Conservation (phyloP, 2,888 invertebrate genomes). For the Macaria notata region DNA sequence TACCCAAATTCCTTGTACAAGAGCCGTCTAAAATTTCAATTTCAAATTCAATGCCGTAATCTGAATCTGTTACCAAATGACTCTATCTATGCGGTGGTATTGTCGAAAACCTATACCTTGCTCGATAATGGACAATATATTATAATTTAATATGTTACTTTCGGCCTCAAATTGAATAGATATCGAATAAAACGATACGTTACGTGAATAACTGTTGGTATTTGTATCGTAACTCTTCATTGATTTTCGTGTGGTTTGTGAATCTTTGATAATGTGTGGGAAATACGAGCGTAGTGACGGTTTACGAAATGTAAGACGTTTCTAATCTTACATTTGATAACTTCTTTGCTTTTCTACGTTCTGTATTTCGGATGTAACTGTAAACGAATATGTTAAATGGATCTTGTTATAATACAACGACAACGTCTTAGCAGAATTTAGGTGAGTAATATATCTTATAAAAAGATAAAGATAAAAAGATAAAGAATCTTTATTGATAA, state of each 20-base stretch:
- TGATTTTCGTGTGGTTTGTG: constrained; percentile 23
- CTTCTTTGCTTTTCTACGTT: constrained; percentile 2
- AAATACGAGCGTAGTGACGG: constrained; percentile 14
- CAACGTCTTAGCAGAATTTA: too few relatives aligned
- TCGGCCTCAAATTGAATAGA: constrained; percentile 54
- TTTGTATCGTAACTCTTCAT: constrained; percentile 31
- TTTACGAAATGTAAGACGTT: constrained; percentile 13
- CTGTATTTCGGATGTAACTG: constrained; percentile 12
- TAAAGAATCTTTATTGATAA: too few relatives aligned
- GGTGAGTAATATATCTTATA: too few relatives aligned
- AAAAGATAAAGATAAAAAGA: too few relatives aligned
- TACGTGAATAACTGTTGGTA: constrained; percentile 28
- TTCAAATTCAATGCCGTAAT: constrained; percentile 55
- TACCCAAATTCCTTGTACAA: constrained; percentile 19
- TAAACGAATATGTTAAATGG: too few relatives aligned
- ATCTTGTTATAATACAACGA: too few relatives aligned
- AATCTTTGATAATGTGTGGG: constrained; percentile 29
- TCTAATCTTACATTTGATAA: constrained; percentile 16
- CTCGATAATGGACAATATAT: constrained; percentile 51
- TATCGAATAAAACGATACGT: constrained; percentile 42
- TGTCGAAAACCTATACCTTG: constrained; percentile 50
- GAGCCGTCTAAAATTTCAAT: constrained; percentile 34
- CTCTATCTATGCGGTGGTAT: constrained; percentile 52
- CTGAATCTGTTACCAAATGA: constrained; percentile 52
- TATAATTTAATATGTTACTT: constrained; percentile 49